Evolutionary conservation across 2,797 vertebrate species (phyloP), one percentile per base, ranked within the genome.

Genomic region (Huso huso): DNA sequence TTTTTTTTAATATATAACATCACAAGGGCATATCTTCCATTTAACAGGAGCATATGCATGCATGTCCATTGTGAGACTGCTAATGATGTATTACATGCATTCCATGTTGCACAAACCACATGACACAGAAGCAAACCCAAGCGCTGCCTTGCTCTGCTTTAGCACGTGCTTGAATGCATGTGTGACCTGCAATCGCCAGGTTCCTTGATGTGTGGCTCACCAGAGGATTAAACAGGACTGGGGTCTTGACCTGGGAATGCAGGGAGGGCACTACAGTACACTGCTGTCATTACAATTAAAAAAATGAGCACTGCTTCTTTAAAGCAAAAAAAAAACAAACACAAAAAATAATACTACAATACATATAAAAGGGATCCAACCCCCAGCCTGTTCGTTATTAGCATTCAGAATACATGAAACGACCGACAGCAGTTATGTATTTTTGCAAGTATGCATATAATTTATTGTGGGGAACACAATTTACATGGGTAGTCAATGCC

Each of bases 361-460:
- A 3, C 23, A 37, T 37, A 37, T 37, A 37, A 78, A 78, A 76
- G 76, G 83, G 76, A 81, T 79, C 82, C 79, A 82, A 80, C 79
- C 80, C 9, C 79, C 82, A 72, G 75, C 78, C 78, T 74, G 67
- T 76, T 70, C 73, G 84, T 93, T 92, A 95, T 97, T 96, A 94
- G 93, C 91, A 96, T 96, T 93, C 93, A 71, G 77, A 73, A 88
- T 84, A 88, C 92, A 89, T 91, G 78, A 86, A 90, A 87, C 88
- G 85, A 94, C 87, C 88, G 86, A 90, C 88, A 91, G 92, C 91
- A 90, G 92, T 96, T 95, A 92, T 94, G 93, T 94, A 93, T 95
- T 95, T 93, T 95, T 94, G 93, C 95, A 97, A 96, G 94, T 96
- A 95, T 96, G 95, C 94, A 97, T 96, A 94, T 96, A 96, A 98